Base-by-base conservation (phyloP, 1,140 invertebrate genomes). In the Sminthurides bifidus region DNA sequence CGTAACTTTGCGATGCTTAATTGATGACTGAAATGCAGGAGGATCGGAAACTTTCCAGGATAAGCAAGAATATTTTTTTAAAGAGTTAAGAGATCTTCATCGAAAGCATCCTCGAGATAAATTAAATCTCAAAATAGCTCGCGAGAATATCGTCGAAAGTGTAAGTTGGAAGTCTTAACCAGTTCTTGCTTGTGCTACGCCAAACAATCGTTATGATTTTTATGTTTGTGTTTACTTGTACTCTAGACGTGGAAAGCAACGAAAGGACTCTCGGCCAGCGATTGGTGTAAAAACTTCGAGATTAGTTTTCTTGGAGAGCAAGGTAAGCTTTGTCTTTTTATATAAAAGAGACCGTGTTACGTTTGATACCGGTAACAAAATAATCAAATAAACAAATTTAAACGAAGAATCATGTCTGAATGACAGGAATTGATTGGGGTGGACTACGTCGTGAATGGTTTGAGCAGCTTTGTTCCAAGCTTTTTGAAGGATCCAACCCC, bases 41-140 rank as follows among this genome's bases (percentile, higher is more conserved):
- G 91, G 91, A 5, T 92, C 88, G 24, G 90, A 94, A 74, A 90
- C 89, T 26, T 95, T 95, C 68, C 88, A 90, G 73, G 90, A 93
- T 69, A 94, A 94, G 69, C 87, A 92, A 72, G 86, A 90, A 66
- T 92, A 91, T 72, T 93, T 94, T 73, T 91, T 92, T 72, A 87
- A 89, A 69, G 88, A 92, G 76, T 80, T 94, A 41, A 75, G 89
- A 64, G 87, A 88, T 65, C 82, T 81, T 68, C 87, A 85, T 73
- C 81, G 83, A 62, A 85, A 84, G 60, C 81, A 86, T 67, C 82
- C 85, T 66, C 86, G 92, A 68, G 86, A 89, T 65, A 87, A 85
- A 68, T 69, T 92, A 23, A 76, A 80, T 45, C 79, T 87, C 72
- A 65, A 65, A 45, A 58, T 65, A 30, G 40, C 54, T 24, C 14